Percentiles rank a stretch among this genome's conserved stretches.
These are phyloP conservation scores for Xestia ashworthii DNA, from an alignment of 2,888 invertebrate genomes.

Conservation along the genomic window DNA sequence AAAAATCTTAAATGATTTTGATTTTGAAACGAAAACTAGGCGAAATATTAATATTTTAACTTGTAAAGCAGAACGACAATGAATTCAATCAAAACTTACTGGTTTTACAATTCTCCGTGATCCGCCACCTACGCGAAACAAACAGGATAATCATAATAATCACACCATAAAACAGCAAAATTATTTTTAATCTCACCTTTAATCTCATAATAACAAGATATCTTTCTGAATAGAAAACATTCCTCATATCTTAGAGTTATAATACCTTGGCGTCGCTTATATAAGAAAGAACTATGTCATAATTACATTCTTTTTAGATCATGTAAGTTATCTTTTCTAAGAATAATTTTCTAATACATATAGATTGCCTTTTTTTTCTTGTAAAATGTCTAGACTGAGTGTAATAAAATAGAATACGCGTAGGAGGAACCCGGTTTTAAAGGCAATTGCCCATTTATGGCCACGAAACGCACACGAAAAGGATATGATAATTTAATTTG, in stretches of 20 bases:
- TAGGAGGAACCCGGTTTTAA: neutral
- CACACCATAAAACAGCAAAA: neutral
- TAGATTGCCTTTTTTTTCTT: neutral
- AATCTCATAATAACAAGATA: conserved; percentile 1
- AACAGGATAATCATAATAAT: neutral
- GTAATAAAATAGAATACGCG: neutral
- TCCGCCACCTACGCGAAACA: neutral
- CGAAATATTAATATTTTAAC: neutral
- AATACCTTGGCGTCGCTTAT: neutral
- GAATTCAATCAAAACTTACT: neutral
- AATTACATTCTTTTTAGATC: conserved; percentile 22
- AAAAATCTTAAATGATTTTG: no score
- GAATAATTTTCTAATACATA: conserved; percentile 27
- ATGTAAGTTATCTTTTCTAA: conserved; percentile 9
- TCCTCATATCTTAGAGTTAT: neutral
- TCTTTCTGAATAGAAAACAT: conserved; percentile 19
- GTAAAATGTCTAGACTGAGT: neutral
- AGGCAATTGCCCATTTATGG: no score
- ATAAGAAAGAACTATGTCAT: conserved; percentile 22
- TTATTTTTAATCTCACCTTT: neutral
- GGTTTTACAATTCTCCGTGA: neutral
- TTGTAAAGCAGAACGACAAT: no score
- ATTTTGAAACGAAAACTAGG: no score
- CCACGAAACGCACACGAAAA: no score
- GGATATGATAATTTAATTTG: no score